Evolutionary conservation across 2,113 vertebrate species (phyloP).

Genomic region (Canis aureus): DNA sequence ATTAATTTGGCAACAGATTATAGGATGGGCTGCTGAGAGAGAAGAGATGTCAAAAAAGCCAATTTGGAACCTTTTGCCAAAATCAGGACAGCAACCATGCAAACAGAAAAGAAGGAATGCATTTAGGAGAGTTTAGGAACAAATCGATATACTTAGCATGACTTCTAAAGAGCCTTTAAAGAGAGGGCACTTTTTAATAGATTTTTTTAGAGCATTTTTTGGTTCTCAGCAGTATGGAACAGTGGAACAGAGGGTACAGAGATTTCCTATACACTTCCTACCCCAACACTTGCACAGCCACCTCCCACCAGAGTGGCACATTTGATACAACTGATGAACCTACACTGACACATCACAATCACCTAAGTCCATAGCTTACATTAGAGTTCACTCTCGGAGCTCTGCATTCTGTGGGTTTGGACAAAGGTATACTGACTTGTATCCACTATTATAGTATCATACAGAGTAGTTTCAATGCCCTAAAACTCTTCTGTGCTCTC

Average conservation of each 20-base stretch:
- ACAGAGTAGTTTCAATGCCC: neutral
- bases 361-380: neutral
- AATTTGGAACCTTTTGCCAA: slow-evolving; percentile 33
- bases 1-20: slow-evolving; percentile 56
- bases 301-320: neutral
- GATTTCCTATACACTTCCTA: neutral
- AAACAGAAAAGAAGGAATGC: slow-evolving; percentile 30
- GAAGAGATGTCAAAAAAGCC: neutral
- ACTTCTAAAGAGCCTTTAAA: slow-evolving; percentile 32
- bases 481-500: neutral
- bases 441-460: neutral
- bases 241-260: neutral
- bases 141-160: slow-evolving; percentile 14
- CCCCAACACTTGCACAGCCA: neutral
- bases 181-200: too few species aligned
- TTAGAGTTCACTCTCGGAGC: neutral
- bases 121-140: slow-evolving; percentile 13
- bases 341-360: neutral
- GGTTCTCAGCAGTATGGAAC: neutral
- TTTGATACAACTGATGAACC: neutral
- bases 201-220: too few species aligned
- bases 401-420: neutral
- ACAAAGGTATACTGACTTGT: neutral
- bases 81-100: neutral
- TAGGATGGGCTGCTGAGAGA: neutral